These are phyloP conservation scores for Thinocorus orbignyianus DNA, from an alignment of 2,113 vertebrate species.

Conservation along the genomic window DNA sequence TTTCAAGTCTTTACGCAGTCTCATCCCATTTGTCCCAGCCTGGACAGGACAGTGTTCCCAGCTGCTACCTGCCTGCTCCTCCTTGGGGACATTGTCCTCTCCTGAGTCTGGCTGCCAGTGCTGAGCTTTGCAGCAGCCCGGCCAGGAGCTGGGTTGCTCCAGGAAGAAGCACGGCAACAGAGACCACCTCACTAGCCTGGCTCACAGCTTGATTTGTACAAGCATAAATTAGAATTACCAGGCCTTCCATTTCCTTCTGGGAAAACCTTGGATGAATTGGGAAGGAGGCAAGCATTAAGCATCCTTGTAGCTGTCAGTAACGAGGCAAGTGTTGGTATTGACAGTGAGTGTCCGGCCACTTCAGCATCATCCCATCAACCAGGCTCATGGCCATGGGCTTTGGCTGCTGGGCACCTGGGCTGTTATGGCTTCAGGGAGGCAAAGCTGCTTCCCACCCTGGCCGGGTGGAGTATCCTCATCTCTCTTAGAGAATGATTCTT, in stretches of 20 bases:
- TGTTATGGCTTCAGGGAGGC: neutral
- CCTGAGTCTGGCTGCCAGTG: neutral
- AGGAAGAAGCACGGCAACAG: rapidly evolving
- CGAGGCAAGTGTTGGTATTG: neutral
- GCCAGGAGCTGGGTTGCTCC: neutral
- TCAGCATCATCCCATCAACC: rapidly evolving
- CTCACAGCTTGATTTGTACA: neutral
- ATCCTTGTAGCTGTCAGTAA: neutral
- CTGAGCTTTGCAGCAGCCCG: neutral
- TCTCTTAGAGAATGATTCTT: neutral
- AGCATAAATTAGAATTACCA: neutral
- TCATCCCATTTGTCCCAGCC: neutral
- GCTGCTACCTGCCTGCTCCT: neutral
- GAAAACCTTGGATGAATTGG: neutral
- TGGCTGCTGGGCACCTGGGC: neutral
- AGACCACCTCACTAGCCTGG: neutral
- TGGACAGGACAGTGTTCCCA: neutral
- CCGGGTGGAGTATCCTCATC: neutral
- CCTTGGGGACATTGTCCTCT: neutral
- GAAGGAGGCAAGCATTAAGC: neutral
- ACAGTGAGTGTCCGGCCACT: neutral
- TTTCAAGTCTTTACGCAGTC: neutral
- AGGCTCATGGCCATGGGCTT: neutral
- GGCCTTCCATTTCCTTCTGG: neutral
- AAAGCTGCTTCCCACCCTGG: neutral